Conservation (phyloP, 2,797 vertebrate genomes). For the Argentina silus region DNA sequence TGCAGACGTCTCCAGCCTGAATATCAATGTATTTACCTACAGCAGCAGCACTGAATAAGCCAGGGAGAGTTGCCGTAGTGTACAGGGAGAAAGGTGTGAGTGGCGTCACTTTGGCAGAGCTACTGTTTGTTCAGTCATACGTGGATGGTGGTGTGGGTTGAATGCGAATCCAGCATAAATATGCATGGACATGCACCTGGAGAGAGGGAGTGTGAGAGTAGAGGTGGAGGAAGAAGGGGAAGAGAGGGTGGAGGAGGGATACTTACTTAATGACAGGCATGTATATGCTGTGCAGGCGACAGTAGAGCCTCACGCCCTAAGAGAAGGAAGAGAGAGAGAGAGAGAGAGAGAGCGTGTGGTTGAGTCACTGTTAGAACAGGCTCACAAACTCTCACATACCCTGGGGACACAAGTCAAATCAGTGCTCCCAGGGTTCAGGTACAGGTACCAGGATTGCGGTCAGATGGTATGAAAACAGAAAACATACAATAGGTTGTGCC, state of each 20-base stretch:
- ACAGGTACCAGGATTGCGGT: too few relatives aligned
- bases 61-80: neutral
- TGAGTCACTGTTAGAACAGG: slow-evolving; percentile 54
- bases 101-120: neutral
- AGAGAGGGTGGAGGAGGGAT: slow-evolving; percentile 42
- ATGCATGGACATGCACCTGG: slow-evolving; percentile 60
- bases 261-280: slow-evolving; percentile 96
- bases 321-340: slow-evolving; percentile 44
- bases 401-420: too few relatives aligned
- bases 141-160: slow-evolving; percentile 24
- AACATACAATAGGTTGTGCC: too few relatives aligned
- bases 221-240: neutral
- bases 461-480: too few relatives aligned
- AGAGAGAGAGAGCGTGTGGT: slow-evolving; percentile 20
- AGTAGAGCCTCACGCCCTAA: slow-evolving; percentile 96
- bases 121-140: slow-evolving; percentile 43
- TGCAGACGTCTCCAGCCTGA: slow-evolving; percentile 18
- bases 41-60: neutral
- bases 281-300: slow-evolving; percentile 94
- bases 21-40: slow-evolving; percentile 16
- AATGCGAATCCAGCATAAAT: slow-evolving; percentile 59
- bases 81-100: slow-evolving; percentile 5
- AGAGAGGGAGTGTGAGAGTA: slow-evolving; percentile 13
- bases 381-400: slow-evolving; percentile 58
- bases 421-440: too few relatives aligned